Conservation (phyloP, 2,888 invertebrate species). For the Didymodactylos carnosus region DNA sequence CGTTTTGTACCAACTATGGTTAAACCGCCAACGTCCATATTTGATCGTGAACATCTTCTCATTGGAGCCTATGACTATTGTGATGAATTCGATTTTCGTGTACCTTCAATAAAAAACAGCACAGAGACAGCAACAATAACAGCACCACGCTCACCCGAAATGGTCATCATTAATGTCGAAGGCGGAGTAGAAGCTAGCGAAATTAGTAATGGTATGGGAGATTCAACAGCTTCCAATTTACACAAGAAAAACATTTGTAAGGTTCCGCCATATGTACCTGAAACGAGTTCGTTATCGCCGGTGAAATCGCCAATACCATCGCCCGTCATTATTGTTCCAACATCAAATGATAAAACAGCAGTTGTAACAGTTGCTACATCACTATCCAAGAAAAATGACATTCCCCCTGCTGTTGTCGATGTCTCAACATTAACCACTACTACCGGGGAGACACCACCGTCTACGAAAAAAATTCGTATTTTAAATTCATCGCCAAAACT, state of each 20-base stretch:
- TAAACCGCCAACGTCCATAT: background rate
- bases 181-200: no score
- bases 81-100: background rate
- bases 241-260: background rate
- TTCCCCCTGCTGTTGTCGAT: no score
- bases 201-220: no score
- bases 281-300: background rate
- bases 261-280: background rate
- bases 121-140: background rate
- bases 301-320: no score
- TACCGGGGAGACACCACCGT: no score
- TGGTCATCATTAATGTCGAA: background rate
- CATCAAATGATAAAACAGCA: background rate
- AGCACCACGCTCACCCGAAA: background rate
- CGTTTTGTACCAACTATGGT: background rate
- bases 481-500: background rate
- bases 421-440: no score
- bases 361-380: no score
- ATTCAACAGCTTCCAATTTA: background rate
- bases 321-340: no score
- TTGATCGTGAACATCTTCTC: background rate
- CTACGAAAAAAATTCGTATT: no score
- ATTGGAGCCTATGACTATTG: background rate
- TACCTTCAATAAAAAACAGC: background rate
- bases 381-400: no score